A percentile compares a stretch with the other conserved stretches of the same genome.
These are phyloP conservation scores for Prunella fulvescens DNA, from an alignment of 2,113 vertebrate genomes.

Conservation along the genomic window DNA sequence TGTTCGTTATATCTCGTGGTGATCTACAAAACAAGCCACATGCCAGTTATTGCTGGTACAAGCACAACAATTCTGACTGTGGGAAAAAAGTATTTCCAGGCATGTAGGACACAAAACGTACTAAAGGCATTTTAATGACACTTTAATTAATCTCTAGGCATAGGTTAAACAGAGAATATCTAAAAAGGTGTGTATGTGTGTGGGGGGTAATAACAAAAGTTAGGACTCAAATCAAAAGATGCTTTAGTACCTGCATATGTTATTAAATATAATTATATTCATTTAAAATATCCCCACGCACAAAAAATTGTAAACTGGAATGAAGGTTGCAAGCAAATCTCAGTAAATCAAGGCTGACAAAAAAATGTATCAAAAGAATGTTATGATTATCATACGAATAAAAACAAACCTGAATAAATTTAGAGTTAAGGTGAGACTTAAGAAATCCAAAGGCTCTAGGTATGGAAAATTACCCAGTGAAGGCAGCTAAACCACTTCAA, in stretches of 20 bases:
- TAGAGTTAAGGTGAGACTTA: slow-evolving; percentile 35
- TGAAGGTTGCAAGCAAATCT: slow-evolving; percentile 3
- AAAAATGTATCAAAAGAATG: slow-evolving; percentile 32
- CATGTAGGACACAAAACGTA: slow-evolving; percentile 54
- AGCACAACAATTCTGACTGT: slow-evolving; percentile 58
- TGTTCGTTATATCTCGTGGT: slow-evolving; percentile 2
- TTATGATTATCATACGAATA: not conserved
- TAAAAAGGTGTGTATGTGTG: slow-evolving; percentile 51
- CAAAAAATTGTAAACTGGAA: slow-evolving; percentile 44
- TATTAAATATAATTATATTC: slow-evolving; percentile 66
- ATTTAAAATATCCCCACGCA: slow-evolving; percentile 54
- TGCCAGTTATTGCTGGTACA: slow-evolving; percentile 55
- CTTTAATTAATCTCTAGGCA: slow-evolving; percentile 62
- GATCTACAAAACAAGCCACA: slow-evolving; percentile 60
- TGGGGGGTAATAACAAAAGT: slow-evolving; percentile 38
- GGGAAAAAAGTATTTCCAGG: slow-evolving; percentile 61
- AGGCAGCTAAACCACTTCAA: not conserved
- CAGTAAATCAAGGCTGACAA: slow-evolving; percentile 26
- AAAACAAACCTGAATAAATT: slow-evolving; percentile 28
- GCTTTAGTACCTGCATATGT: slow-evolving; percentile 38
- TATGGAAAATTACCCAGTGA: slow-evolving; percentile 23
- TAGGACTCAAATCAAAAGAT: slow-evolving; percentile 61
- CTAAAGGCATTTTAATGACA: slow-evolving; percentile 64
- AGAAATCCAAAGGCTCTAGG: not conserved
- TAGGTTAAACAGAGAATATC: slow-evolving; percentile 46